Conservation (phyloP, 2,797 vertebrate genomes). For the Notolepis coatsorum region DNA sequence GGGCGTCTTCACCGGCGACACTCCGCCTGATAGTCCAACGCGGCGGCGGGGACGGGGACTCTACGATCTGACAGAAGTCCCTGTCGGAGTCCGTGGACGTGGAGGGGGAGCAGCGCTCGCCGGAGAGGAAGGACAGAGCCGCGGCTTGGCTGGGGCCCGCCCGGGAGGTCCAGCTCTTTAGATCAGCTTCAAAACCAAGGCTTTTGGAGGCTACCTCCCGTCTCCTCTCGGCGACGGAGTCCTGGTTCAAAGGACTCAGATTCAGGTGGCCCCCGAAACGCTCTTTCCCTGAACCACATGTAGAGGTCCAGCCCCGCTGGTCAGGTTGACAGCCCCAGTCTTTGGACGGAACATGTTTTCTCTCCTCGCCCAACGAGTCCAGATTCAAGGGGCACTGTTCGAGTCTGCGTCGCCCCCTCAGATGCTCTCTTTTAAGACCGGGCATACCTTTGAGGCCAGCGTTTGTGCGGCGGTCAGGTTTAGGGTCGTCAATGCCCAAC, state of each 20-base stretch:
- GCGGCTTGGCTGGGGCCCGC: too few species aligned
- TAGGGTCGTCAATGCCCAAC: constrained; percentile 10
- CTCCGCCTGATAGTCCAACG: neutral
- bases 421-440: neutral
- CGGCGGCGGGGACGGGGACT: neutral
- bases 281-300: too few species aligned
- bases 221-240: too few species aligned
- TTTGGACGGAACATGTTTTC: too few species aligned
- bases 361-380: too few species aligned
- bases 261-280: too few species aligned
- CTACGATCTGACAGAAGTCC: neutral
- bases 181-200: neutral
- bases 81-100: neutral
- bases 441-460: neutral
- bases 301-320: too few species aligned
- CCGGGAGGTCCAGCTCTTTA: too few species aligned
- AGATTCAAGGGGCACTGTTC: too few species aligned
- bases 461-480: neutral
- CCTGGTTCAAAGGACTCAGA: too few species aligned
- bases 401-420: too few species aligned
- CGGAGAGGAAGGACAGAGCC: fast-evolving
- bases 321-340: too few species aligned
- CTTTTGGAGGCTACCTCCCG: neutral
- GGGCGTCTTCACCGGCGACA: neutral
- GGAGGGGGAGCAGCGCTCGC: neutral